These are phyloP conservation scores for Lagopus leucura DNA, from an alignment of 2,113 vertebrate species.

Conservation along the genomic window DNA sequence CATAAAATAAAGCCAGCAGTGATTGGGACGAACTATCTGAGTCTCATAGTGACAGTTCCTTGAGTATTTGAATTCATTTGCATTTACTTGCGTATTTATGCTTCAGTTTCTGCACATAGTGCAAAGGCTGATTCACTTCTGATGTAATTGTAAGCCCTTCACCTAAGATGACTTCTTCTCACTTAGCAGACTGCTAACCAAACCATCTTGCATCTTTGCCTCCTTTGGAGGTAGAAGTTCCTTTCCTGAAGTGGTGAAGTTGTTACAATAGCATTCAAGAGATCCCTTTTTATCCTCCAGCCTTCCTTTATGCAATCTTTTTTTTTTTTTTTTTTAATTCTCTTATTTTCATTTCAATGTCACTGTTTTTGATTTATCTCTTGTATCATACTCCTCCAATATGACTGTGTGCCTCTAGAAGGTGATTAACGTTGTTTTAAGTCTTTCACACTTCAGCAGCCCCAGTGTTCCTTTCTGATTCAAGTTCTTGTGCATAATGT, in stretches of 20 bases:
- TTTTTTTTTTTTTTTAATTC: not conserved
- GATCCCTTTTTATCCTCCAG: not conserved
- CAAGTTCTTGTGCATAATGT: not conserved
- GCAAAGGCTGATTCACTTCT: not conserved
- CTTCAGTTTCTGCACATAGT: not conserved
- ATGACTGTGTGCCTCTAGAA: not conserved
- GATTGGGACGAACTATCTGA: accelerated
- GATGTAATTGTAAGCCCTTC: not conserved
- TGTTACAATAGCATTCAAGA: not conserved
- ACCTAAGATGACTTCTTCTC: not conserved
- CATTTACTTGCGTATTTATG: not conserved
- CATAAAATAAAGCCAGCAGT: not conserved
- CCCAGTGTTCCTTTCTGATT: not conserved
- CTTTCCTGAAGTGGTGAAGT: not conserved
- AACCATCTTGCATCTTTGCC: not conserved
- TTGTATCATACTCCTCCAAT: accelerated
- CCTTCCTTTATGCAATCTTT: not conserved
- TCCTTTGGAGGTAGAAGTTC: not conserved
- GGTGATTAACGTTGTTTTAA: not conserved
- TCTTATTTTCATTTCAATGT: not conserved
- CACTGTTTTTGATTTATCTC: accelerated
- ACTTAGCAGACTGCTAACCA: not conserved
- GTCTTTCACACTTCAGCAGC: not conserved
- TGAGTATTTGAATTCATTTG: not conserved
- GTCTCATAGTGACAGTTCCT: not conserved